phyloP scores from a whole-genome alignment of 2,797 vertebrate species.

The Ciconia nigra region DNA sequence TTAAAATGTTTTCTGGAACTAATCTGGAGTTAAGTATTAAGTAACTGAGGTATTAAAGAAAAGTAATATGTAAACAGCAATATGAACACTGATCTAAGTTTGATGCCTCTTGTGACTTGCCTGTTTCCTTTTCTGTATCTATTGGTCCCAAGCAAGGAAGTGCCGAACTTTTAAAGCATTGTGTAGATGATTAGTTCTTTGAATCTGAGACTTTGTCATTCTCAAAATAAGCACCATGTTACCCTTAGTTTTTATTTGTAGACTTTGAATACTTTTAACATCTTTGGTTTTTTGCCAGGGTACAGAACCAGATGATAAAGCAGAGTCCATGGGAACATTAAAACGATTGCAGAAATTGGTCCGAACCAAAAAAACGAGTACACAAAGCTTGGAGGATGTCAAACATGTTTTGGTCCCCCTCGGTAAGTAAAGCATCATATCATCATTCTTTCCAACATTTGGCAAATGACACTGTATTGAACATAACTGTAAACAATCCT shows the following conservation, averaged over 20 bases:
- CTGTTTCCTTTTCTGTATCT: not conserved
- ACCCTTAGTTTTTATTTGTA: not conserved
- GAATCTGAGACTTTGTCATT: not conserved
- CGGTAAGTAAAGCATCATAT: constrained; percentile 62
- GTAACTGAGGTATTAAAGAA: not conserved
- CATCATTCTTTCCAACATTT: not conserved
- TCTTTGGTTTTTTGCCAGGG: constrained; percentile 57
- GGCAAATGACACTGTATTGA: not conserved
- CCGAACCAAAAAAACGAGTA: constrained; percentile 72
- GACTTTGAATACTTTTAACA: not conserved
- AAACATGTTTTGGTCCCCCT: constrained; percentile 63
- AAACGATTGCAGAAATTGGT: constrained; percentile 82
- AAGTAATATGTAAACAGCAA: not conserved
- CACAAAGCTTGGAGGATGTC: constrained; percentile 65
- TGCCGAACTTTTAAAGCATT: not conserved
- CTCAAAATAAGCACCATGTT: not conserved
- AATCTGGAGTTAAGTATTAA: not conserved
- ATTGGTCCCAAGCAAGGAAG: not conserved
- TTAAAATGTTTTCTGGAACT: not conserved
- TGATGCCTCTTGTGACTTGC: not conserved
- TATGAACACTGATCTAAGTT: not conserved
- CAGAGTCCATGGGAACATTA: constrained; percentile 75
- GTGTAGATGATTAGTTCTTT: not conserved
- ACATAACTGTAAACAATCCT: constrained; percentile 21
- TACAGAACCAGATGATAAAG: constrained; percentile 50